Evolutionary conservation across 2,888 invertebrate species (phyloP).

Genomic region (Cosmia pyralina): DNA sequence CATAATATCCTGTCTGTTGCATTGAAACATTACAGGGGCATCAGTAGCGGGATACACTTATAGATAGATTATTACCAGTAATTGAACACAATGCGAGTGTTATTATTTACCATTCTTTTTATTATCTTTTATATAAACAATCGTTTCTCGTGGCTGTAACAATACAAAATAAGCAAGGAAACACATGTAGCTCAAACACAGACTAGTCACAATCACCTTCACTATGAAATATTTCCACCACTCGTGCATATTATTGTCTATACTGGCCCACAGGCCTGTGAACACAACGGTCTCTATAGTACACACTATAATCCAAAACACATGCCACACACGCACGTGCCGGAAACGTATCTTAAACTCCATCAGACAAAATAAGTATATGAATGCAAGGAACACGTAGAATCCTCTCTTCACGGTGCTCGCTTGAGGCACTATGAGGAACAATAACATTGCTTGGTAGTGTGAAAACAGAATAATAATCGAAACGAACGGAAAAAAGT

Average conservation of each 20-base stretch:
- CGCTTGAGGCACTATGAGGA: conserved; percentile 92
- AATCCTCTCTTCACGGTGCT: conserved; percentile 89
- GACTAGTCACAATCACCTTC: conserved; percentile 90
- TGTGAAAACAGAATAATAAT: conserved; percentile 91
- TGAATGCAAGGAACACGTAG: conserved; percentile 93
- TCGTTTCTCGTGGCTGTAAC: conserved; percentile 91
- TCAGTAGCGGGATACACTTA: conserved; percentile 8
- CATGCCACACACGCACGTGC: conserved; percentile 92
- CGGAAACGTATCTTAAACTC: conserved; percentile 95
- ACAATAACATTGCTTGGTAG: conserved; percentile 91
- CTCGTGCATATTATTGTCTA: conserved; percentile 88
- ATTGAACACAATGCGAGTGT: conserved; percentile 12
- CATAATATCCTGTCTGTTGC: conserved; percentile 62
- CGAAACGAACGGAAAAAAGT: conserved; percentile 91
- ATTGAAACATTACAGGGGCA: conserved; percentile 56
- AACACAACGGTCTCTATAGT: conserved; percentile 92
- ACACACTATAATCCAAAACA: conserved; percentile 92
- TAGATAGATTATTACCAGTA: conserved; percentile 6
- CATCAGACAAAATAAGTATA: conserved; percentile 94
- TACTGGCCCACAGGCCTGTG: conserved; percentile 92
- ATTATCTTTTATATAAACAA: conserved; percentile 82
- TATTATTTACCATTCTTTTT: conserved; percentile 63
- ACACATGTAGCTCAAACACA: conserved; percentile 90
- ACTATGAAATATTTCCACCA: conserved; percentile 94
- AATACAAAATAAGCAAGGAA: conserved; percentile 91